phyloP scores from a whole-genome alignment of 2,888 invertebrate genomes.

The Mythimna pallens region DNA sequence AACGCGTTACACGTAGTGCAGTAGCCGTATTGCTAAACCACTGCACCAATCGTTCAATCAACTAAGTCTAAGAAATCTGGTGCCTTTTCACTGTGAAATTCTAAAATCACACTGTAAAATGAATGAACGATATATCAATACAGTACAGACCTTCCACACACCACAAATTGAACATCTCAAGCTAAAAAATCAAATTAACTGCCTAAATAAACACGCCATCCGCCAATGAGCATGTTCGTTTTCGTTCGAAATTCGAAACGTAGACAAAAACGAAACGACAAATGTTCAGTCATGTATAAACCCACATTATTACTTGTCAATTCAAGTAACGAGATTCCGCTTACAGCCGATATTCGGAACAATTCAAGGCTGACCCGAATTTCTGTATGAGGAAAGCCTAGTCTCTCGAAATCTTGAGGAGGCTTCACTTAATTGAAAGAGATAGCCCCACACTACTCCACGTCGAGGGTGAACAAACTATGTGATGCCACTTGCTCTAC shows the following conservation, averaged over 20 bases:
- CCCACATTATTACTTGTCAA: constrained; percentile 67
- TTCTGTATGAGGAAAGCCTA: constrained; percentile 68
- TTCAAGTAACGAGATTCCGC: constrained; percentile 66
- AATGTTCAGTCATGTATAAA: constrained; percentile 63
- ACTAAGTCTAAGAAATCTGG: background rate
- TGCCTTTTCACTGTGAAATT: background rate
- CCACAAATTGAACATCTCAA: constrained; percentile 33
- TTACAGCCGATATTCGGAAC: constrained; percentile 68
- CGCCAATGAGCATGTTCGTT: constrained; percentile 50
- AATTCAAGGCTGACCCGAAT: constrained; percentile 73
- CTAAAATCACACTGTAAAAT: background rate
- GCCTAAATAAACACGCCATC: constrained; percentile 48
- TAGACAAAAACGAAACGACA: constrained; percentile 60
- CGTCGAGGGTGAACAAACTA: constrained; percentile 77
- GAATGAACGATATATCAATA: constrained; percentile 5
- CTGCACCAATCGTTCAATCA: no score
- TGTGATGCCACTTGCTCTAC: constrained; percentile 68
- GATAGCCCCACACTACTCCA: constrained; percentile 79
- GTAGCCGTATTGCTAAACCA: no score
- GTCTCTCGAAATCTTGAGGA: constrained; percentile 72
- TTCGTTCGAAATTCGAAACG: constrained; percentile 44
- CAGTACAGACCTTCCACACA: background rate
- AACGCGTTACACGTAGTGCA: no score
- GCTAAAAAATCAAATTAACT: constrained; percentile 36
- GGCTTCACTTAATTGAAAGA: constrained; percentile 87